Conservation (phyloP, 2,888 invertebrate genomes). For the Ennomos quercinarius region DNA sequence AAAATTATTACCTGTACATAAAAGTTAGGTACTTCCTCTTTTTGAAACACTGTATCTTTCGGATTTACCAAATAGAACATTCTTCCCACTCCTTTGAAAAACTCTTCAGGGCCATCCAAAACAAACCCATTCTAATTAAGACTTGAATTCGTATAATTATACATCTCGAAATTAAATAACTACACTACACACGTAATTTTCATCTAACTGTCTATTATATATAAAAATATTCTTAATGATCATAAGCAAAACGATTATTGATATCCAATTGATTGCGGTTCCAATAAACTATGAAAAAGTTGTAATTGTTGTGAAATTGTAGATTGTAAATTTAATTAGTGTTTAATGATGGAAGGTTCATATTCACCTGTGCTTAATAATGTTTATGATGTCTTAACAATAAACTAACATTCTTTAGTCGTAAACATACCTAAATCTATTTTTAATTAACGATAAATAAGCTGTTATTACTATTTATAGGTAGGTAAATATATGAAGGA, state of each 20-base stretch:
- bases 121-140: conserved; percentile 25
- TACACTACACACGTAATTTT: background rate
- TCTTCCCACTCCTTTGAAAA: conserved; percentile 75
- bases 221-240: conserved; percentile 9
- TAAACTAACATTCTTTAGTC: too few relatives aligned
- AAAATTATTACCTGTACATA: conserved; percentile 85
- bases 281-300: too few relatives aligned
- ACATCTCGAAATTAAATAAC: conserved; percentile 3
- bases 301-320: conserved; percentile 6
- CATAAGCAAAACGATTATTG: conserved; percentile 12
- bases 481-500: too few relatives aligned
- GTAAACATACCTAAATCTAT: too few relatives aligned
- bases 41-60: conserved; percentile 84
- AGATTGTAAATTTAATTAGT: background rate
- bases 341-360: too few relatives aligned
- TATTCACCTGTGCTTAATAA: too few relatives aligned
- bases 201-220: background rate
- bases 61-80: conserved; percentile 89
- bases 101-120: conserved; percentile 33
- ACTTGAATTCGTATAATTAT: background rate
- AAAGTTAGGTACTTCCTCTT: conserved; percentile 88
- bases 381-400: too few relatives aligned
- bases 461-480: too few relatives aligned
- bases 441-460: too few relatives aligned
- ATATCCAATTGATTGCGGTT: too few relatives aligned